phyloP scores from a whole-genome alignment of 1,140 invertebrate species.

The Lepidurus couesii region DNA sequence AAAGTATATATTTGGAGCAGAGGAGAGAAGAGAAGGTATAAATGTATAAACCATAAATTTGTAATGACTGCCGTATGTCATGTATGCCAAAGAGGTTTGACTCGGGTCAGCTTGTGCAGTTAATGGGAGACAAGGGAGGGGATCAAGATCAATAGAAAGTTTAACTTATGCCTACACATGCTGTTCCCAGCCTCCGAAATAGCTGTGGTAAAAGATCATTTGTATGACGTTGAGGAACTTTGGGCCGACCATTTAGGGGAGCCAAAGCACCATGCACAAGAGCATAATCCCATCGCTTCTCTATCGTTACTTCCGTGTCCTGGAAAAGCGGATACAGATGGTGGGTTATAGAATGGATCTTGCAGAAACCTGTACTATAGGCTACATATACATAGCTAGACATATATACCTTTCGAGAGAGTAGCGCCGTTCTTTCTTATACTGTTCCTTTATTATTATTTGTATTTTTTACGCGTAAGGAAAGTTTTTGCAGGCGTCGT shows the following conservation, averaged over 20 bases:
- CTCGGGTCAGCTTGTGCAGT: constrained; percentile 13
- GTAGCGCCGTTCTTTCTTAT: too few relatives aligned
- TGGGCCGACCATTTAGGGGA: neutral
- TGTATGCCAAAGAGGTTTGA: neutral
- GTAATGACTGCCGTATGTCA: constrained; percentile 19
- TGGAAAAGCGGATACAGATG: neutral
- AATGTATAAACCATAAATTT: neutral
- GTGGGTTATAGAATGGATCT: too few relatives aligned
- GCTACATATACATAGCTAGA: too few relatives aligned
- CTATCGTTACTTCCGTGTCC: neutral
- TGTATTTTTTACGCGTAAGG: neutral
- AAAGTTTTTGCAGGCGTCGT: neutral
- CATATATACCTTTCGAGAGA: too few relatives aligned
- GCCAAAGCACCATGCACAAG: neutral
- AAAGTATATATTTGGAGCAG: neutral
- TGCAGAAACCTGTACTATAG: too few relatives aligned
- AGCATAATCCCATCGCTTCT: neutral
- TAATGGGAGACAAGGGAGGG: constrained; percentile 20
- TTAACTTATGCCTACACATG: constrained; percentile 22
- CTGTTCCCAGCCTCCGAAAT: constrained; percentile 13
- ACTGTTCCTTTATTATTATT: too few relatives aligned
- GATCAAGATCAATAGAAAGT: constrained; percentile 19
- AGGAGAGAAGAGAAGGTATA: neutral
- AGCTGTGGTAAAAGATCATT: constrained; percentile 19
- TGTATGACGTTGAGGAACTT: constrained; percentile 22